These are phyloP conservation scores for Chrysodeixis includens DNA, from an alignment of 2,888 invertebrate species.

Conservation along the genomic window DNA sequence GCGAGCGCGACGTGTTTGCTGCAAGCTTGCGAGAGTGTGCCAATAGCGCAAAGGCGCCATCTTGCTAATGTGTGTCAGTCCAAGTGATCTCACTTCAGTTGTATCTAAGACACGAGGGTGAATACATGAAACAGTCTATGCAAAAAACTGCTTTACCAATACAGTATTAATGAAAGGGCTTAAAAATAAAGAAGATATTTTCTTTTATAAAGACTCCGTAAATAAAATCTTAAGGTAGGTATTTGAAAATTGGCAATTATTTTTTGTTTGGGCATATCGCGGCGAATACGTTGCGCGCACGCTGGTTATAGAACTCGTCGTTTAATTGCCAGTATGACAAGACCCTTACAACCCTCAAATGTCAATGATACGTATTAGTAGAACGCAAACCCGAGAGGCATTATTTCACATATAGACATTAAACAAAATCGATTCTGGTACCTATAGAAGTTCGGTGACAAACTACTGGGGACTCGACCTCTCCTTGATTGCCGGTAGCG, in stretches of 20 bases:
- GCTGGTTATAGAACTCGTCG: conserved; percentile 10
- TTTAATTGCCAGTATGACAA: neutral
- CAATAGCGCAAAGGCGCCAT: neutral
- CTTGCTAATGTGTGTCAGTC: neutral
- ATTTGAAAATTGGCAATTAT: too few relatives aligned
- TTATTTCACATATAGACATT: conserved; percentile 7
- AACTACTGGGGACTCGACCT: neutral
- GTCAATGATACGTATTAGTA: conserved; percentile 25
- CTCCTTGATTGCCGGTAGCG: neutral
- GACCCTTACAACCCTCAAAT: conserved; percentile 27
- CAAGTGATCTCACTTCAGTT: too few relatives aligned
- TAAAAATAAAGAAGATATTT: too few relatives aligned
- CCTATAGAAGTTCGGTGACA: conserved; percentile 1
- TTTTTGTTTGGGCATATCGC: too few relatives aligned
- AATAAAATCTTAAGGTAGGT: too few relatives aligned
- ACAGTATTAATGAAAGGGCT: too few relatives aligned
- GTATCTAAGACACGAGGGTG: too few relatives aligned
- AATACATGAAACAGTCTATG: too few relatives aligned
- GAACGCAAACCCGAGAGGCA: conserved; percentile 5
- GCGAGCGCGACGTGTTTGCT: neutral
- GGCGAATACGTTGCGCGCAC: too few relatives aligned
- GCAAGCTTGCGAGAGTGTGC: neutral
- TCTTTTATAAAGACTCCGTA: too few relatives aligned
- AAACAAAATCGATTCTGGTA: conserved; percentile 6
- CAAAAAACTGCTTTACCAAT: too few relatives aligned